These are phyloP conservation scores for Serranus cabrilla DNA, from an alignment of 2,797 vertebrate genomes.

Conservation along the genomic window DNA sequence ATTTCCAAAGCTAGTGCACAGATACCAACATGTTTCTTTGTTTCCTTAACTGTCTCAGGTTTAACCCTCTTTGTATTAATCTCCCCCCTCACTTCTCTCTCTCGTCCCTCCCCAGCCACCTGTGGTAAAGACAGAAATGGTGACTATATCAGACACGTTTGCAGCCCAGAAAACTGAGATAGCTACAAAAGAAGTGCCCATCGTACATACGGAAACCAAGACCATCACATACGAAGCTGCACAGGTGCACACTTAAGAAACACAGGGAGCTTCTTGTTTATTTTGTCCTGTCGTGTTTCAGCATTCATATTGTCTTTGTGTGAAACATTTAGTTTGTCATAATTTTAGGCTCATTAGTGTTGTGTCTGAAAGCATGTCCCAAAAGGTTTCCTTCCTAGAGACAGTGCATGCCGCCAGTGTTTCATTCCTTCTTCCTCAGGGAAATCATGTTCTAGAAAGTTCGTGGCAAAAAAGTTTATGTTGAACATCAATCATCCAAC, in stretches of 20 bases:
- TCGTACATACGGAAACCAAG: slow-evolving; percentile 99
- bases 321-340: background rate
- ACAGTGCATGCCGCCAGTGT: slow-evolving; percentile 37
- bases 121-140: slow-evolving; percentile 99
- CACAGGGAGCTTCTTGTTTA: slow-evolving; percentile 23
- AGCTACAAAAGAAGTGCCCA: slow-evolving; percentile 98
- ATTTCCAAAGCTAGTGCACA: slow-evolving; percentile 4
- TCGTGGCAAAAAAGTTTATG: background rate
- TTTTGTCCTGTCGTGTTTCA: slow-evolving; percentile 13
- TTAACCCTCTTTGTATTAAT: slow-evolving; percentile 55
- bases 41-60: slow-evolving; percentile 53
- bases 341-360: background rate
- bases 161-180: slow-evolving; percentile 98
- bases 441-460: slow-evolving; percentile 9
- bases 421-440: slow-evolving; percentile 31
- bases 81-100: slow-evolving; percentile 55
- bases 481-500: background rate
- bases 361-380: slow-evolving; percentile 1
- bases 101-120: slow-evolving; percentile 89
- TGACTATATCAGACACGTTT: slow-evolving; percentile 97
- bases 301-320: slow-evolving; percentile 9
- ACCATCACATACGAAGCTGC: slow-evolving; percentile 99
- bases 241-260: slow-evolving; percentile 87
- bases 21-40: slow-evolving; percentile 3
- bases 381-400: slow-evolving; percentile 48